Conservation (phyloP, 2,797 vertebrate species). For the Coregonus sp. region DNA sequence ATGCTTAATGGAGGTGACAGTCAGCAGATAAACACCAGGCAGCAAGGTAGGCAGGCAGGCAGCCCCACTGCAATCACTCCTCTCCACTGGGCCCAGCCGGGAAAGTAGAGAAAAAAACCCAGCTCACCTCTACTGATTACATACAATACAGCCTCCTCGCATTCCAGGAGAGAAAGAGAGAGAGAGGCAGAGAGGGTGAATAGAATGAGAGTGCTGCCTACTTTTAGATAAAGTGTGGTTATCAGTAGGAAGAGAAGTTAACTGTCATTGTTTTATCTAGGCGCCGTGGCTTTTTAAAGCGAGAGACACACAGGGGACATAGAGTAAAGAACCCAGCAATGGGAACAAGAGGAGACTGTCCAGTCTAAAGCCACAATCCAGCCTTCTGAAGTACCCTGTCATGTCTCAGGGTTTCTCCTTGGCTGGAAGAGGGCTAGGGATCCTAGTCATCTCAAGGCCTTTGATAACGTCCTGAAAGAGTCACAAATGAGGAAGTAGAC, state of each 20-base stretch:
- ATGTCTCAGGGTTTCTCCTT: slow-evolving; percentile 50
- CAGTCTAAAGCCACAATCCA: slow-evolving; percentile 20
- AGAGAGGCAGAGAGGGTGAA: slow-evolving; percentile 31
- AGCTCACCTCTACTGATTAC: slow-evolving; percentile 57
- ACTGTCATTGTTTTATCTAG: slow-evolving; percentile 68
- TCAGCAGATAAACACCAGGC: slow-evolving; percentile 61
- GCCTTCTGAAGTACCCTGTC: slow-evolving; percentile 9
- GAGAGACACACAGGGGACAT: slow-evolving; percentile 60
- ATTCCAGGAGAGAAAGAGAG: slow-evolving; percentile 27
- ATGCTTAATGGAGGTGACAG: slow-evolving; percentile 70
- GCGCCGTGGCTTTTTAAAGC: slow-evolving; percentile 52
- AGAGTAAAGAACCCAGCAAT: slow-evolving; percentile 19
- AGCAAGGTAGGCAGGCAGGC: slow-evolving; percentile 25
- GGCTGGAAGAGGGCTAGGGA: slow-evolving; percentile 58
- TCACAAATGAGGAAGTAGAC: slow-evolving; percentile 56
- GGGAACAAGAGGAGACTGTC: slow-evolving; percentile 3
- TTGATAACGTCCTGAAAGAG: slow-evolving; percentile 61
- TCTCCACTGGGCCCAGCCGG: slow-evolving; percentile 29
- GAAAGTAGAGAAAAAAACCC: not conserved
- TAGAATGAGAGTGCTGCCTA: slow-evolving; percentile 53
- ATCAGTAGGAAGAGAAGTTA: slow-evolving; percentile 67
- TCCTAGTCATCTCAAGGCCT: slow-evolving; percentile 51
- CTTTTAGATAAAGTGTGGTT: slow-evolving; percentile 69
- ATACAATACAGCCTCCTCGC: slow-evolving; percentile 53
- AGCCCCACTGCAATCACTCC: slow-evolving; percentile 43